phyloP scores from a whole-genome alignment of 2,113 vertebrate species.

The Chiloscyllium plagiosum region DNA sequence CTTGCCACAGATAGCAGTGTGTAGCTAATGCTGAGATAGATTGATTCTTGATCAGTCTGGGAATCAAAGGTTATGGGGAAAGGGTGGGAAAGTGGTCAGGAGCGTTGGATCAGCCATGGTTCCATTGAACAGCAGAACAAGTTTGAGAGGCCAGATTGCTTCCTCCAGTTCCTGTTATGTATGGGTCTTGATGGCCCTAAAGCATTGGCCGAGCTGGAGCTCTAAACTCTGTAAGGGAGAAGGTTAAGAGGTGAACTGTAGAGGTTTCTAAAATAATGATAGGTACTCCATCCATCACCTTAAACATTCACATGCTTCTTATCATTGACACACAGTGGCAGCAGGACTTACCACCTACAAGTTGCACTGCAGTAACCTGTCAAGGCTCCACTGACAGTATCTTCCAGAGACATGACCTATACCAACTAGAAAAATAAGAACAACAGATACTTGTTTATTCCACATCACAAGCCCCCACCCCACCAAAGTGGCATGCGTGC shows the following conservation, averaged over 20 bases:
- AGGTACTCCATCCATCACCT: background rate
- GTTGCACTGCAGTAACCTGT: background rate
- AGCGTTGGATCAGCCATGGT: too few species aligned
- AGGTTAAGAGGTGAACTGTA: background rate
- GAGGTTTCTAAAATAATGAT: background rate
- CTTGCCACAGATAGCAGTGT: too few species aligned
- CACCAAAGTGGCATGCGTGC: too few species aligned
- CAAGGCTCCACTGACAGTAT: background rate
- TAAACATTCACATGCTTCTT: background rate
- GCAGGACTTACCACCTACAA: background rate
- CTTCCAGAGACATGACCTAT: background rate
- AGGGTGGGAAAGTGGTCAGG: too few species aligned
- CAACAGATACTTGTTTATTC: background rate
- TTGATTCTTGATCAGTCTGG: too few species aligned
- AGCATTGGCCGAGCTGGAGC: background rate
- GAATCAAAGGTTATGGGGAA: too few species aligned
- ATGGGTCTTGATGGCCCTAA: background rate
- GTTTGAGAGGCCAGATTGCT: too few species aligned
- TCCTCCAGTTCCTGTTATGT: too few species aligned
- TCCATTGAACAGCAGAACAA: too few species aligned
- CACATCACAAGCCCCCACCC: too few species aligned
- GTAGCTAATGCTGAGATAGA: too few species aligned
- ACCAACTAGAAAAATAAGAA: background rate
- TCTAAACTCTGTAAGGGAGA: background rate
- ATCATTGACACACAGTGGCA: background rate